phyloP scores from a whole-genome alignment of 2,797 vertebrate genomes.

The Crax fasciolata region DNA sequence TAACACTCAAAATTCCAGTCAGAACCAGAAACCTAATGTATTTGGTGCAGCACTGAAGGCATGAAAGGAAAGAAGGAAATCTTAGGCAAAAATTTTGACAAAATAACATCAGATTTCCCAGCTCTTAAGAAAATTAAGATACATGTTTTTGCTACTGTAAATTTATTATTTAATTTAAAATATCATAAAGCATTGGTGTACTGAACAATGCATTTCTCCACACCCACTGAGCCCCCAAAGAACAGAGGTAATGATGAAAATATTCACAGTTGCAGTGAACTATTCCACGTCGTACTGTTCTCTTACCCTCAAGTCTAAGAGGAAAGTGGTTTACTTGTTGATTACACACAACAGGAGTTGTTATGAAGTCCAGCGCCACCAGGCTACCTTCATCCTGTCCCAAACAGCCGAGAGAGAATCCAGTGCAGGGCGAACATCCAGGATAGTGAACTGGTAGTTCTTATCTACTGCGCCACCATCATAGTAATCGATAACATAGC shows the following conservation, averaged over 20 bases:
- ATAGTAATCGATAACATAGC: constrained; percentile 97
- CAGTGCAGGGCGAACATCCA: constrained; percentile 94
- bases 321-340: not conserved
- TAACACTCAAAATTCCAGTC: not conserved
- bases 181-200: not conserved
- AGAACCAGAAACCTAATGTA: not conserved
- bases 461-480: constrained; percentile 90
- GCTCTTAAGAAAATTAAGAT: constrained; percentile 37
- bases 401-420: constrained; percentile 93
- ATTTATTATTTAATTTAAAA: constrained; percentile 40
- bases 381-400: constrained; percentile 96
- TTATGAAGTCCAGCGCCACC: constrained; percentile 97
- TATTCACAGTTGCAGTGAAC: not conserved
- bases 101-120: not conserved
- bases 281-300: not conserved
- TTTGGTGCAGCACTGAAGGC: not conserved
- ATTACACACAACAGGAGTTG: not conserved
- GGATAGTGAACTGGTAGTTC: constrained; percentile 92
- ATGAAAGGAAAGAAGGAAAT: not conserved
- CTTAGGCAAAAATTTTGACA: not conserved
- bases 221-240: not conserved
- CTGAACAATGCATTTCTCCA: not conserved
- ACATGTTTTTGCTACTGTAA: not conserved
- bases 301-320: not conserved
- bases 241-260: constrained; percentile 6